Conservation (phyloP, 2,113 vertebrate species). For the Actenoides lindsayi region DNA sequence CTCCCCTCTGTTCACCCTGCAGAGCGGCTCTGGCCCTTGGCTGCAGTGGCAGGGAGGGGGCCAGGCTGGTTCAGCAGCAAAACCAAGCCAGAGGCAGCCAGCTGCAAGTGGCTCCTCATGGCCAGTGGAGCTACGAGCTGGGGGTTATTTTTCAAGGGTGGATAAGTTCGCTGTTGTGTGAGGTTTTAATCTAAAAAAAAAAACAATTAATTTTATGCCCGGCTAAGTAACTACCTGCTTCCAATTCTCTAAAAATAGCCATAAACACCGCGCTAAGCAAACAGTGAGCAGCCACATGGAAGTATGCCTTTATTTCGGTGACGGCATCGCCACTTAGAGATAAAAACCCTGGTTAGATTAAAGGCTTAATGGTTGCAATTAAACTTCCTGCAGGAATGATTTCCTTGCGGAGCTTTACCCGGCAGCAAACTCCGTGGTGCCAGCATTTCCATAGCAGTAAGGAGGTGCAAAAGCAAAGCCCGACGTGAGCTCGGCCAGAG, state of each 20-base stretch:
- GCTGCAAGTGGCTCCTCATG: accelerated
- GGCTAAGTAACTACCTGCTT: background rate
- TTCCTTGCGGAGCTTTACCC: background rate
- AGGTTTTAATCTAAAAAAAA: background rate
- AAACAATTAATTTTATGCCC: background rate
- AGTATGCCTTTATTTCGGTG: background rate
- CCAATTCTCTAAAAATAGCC: background rate
- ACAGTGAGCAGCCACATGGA: background rate
- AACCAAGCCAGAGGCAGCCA: background rate
- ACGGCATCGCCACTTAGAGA: background rate
- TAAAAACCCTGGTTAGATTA: background rate
- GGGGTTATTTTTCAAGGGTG: background rate
- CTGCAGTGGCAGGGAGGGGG: background rate
- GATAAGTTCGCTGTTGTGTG: background rate
- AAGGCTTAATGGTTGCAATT: constrained; percentile 10
- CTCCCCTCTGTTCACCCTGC: background rate
- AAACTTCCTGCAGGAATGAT: background rate
- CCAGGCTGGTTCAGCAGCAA: too few relatives aligned
- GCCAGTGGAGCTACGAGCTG: accelerated
- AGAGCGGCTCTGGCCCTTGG: background rate
- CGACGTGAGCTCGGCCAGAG: background rate
- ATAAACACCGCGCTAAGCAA: background rate
- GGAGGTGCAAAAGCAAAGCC: background rate
- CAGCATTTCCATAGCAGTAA: background rate
- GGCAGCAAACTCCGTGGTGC: background rate